phyloP scores from a whole-genome alignment of 2,113 vertebrate species.

The Grantiella picta region DNA sequence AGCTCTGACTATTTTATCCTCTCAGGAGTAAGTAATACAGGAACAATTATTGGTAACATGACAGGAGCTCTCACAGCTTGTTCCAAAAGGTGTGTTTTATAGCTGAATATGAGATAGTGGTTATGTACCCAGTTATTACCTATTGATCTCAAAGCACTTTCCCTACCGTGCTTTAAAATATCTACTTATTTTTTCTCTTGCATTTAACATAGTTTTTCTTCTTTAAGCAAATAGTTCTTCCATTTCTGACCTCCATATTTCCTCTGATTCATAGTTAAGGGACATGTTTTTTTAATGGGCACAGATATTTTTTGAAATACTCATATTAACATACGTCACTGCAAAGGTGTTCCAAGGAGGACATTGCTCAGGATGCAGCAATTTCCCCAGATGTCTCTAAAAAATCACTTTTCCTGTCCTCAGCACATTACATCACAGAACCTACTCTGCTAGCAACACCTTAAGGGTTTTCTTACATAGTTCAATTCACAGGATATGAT shows the following conservation, averaged over 20 bases:
- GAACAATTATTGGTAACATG: not conserved
- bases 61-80: not conserved
- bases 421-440: not conserved
- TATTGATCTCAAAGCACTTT: not conserved
- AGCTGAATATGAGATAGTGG: not conserved
- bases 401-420: not conserved
- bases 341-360: not conserved
- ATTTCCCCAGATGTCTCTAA: not conserved
- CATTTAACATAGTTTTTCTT: not conserved
- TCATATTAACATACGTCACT: not conserved
- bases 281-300: not conserved
- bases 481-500: not conserved
- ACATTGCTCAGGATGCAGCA: not conserved
- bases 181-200: not conserved
- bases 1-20: not conserved
- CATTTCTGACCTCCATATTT: not conserved
- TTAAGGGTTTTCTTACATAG: not conserved
- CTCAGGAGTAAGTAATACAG: not conserved
- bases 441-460: not conserved
- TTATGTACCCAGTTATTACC: not conserved
- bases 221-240: not conserved
- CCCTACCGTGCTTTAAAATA: not conserved
- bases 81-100: not conserved
- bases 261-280: not conserved
- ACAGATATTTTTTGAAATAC: not conserved